Base-by-base conservation (phyloP, 2,888 invertebrate genomes). In the Sceliomorpha sp. region DNA sequence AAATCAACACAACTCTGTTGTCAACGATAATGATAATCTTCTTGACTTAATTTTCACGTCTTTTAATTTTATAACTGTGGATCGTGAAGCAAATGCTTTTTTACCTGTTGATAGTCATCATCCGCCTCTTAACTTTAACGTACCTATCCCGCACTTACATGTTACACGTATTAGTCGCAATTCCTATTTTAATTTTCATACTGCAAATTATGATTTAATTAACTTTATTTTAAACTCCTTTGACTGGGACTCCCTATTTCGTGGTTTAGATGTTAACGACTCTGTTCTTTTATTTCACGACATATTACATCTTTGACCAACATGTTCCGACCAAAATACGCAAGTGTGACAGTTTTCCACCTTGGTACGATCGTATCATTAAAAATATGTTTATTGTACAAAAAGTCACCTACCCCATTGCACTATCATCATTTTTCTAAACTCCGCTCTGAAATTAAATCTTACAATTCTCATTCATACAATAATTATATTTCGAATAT, bases 131-230 rank as follows among this genome's bases (percentile, higher is more conserved):
- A n/a, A n/a, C n/a, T n/a, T n/a, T n/a, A n/a, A n/a, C n/a, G n/a
- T n/a, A n/a, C n/a, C n/a, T n/a, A n/a, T n/a, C n/a, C n/a, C n/a
- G n/a, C 14, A n/a, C 36, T 17, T 14, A 7, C 14, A 13, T 36
- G 15, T 4, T 36, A 36, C 6, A 8, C 15, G 2, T 13, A 10
- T 8, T 4, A 13, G 17, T 15, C 14, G 2, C 17, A 36, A 36
- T 3, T n/a, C n/a, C 3, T 36, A 6, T 36, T 36, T 14, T 15
- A n/a, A 36, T 15, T 36, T 36, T 15, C 36, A 17, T 15, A 10
- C 36, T 36, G 36, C 36, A 2, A 36, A 36, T 36, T 36, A 36
- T 36, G 36, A 36, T 36, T 36, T 15, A 13, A 36, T 36, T 14
- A 36, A 36, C 36, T 7, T n/a, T 13, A 1, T 15, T 15, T 17